phyloP scores from a whole-genome alignment of 2,797 vertebrate species.

The Sebastes hubbsi region DNA sequence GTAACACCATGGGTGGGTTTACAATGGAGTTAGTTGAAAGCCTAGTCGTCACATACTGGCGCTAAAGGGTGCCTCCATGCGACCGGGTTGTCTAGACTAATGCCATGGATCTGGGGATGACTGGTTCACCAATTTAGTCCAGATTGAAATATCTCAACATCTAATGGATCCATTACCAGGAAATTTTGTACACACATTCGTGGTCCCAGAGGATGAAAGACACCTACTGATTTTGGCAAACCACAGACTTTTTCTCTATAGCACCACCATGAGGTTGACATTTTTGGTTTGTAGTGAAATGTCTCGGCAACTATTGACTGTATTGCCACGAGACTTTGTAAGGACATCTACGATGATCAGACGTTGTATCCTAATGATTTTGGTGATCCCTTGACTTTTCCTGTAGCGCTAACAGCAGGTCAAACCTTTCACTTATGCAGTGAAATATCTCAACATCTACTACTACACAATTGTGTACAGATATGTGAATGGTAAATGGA shows the following conservation, averaged over 20 bases:
- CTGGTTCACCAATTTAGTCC: neutral
- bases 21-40: too few species aligned
- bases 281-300: neutral
- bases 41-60: too few species aligned
- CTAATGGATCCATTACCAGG: neutral
- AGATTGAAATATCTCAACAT: neutral
- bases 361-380: neutral
- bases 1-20: too few species aligned
- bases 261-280: neutral
- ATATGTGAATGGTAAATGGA: neutral
- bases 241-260: neutral
- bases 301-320: neutral
- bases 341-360: neutral
- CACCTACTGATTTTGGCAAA: neutral
- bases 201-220: neutral
- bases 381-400: neutral
- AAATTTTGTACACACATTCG: neutral
- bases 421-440: neutral
- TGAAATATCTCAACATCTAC: neutral
- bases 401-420: neutral
- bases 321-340: neutral
- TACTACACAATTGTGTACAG: neutral
- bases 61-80: too few species aligned
- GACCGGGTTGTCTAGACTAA: too few species aligned
- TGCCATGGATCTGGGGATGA: too few species aligned